Evolutionary conservation across 2,888 invertebrate genomes (phyloP).

Genomic region (Xestia c-nigrum): DNA sequence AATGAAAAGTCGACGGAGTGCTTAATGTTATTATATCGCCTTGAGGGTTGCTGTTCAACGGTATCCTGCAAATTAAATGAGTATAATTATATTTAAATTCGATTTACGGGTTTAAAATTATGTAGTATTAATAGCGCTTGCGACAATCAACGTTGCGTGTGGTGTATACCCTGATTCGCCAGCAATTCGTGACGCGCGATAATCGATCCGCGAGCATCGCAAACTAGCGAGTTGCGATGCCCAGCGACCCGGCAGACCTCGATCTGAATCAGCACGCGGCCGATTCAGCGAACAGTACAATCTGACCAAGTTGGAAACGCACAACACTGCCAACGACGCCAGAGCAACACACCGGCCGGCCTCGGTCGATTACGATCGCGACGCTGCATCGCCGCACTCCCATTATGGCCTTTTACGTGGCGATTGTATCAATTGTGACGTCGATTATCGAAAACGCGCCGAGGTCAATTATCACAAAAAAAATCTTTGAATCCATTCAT

Average conservation of each 20-base stretch:
- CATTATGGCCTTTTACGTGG: slow-evolving; percentile 83
- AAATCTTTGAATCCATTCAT: slow-evolving; percentile 77
- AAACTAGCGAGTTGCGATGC: slow-evolving; percentile 72
- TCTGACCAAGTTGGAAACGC: slow-evolving; percentile 78
- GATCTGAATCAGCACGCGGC: slow-evolving; percentile 86
- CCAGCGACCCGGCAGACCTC: slow-evolving; percentile 83
- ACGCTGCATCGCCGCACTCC: slow-evolving; percentile 78
- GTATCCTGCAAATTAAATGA: slow-evolving; percentile 43
- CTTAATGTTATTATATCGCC: slow-evolving; percentile 80
- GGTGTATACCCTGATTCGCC: slow-evolving; percentile 72
- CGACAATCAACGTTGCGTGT: slow-evolving; percentile 69
- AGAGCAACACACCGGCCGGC: slow-evolving; percentile 65
- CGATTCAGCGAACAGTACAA: slow-evolving; percentile 79
- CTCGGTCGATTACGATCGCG: slow-evolving; percentile 77
- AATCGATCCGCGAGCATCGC: slow-evolving; percentile 80
- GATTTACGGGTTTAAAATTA: slow-evolving; percentile 5
- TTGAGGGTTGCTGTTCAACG: slow-evolving; percentile 70
- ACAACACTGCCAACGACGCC: slow-evolving; percentile 65
- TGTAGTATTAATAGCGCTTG: slow-evolving; percentile 59
- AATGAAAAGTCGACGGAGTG: slow-evolving; percentile 81
- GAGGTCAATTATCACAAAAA: slow-evolving; percentile 82
- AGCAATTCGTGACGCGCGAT: slow-evolving; percentile 78
- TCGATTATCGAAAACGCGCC: slow-evolving; percentile 81
- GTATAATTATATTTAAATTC: slow-evolving; percentile 41
- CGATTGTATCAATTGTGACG: slow-evolving; percentile 83